Conservation (phyloP, 1,140 invertebrate genomes). For the Vanessa tameamea region DNA sequence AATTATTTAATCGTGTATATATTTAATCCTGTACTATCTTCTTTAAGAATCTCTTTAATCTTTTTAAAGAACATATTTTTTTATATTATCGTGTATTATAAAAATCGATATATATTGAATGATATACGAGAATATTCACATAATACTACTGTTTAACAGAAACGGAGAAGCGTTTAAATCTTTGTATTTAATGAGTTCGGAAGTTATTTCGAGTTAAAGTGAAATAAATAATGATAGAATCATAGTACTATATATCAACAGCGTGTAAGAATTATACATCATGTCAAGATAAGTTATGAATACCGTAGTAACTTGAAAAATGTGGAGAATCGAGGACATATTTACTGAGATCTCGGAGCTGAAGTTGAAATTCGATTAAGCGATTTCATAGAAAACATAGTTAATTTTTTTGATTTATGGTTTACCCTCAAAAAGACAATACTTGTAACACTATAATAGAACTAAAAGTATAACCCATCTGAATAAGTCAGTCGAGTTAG, state of each 20-base stretch:
- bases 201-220: slow-evolving; percentile 7
- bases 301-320: slow-evolving; percentile 52
- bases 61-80: no score
- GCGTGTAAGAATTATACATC: slow-evolving; percentile 12
- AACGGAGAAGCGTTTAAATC: neutral
- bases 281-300: slow-evolving; percentile 54
- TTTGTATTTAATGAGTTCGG: slow-evolving; percentile 2
- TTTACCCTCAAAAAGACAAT: no score
- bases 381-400: neutral
- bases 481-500: no score
- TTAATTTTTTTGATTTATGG: neutral
- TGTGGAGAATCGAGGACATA: slow-evolving; percentile 29
- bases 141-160: neutral
- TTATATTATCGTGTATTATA: no score
- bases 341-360: slow-evolving; percentile 7
- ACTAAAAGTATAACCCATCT: no score
- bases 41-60: no score
- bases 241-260: slow-evolving; percentile 24
- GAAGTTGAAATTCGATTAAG: neutral
- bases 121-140: neutral
- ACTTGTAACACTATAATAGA: no score
- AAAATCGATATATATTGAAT: no score
- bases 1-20: no score
- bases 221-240: slow-evolving; percentile 15
- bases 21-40: no score